Conservation (phyloP, 2,797 vertebrate species). For the Sebastes minor region DNA sequence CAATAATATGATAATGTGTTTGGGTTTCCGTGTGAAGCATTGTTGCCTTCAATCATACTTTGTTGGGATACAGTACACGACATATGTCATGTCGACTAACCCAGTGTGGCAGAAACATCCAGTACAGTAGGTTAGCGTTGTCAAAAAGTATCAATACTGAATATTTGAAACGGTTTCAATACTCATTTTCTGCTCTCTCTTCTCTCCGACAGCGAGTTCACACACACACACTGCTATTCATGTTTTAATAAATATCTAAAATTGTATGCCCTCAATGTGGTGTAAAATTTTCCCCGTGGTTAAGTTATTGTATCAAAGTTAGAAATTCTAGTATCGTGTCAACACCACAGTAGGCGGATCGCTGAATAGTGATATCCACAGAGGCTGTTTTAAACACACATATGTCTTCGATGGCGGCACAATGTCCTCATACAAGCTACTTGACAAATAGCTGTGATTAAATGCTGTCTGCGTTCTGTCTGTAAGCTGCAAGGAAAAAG, state of each 20-base stretch:
- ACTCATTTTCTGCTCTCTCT: no score
- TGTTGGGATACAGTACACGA: background rate
- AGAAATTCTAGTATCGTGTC: no score
- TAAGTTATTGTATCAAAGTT: no score
- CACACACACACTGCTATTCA: no score
- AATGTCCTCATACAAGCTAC: constrained; percentile 54
- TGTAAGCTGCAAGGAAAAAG: constrained; percentile 70
- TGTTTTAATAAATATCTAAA: no score
- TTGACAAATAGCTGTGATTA: constrained; percentile 74
- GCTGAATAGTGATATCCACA: constrained; percentile 24
- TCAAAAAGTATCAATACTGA: no score
- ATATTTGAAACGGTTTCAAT: no score
- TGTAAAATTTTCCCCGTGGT: no score
- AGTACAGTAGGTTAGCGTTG: background rate
- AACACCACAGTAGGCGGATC: background rate
- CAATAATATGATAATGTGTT: background rate
- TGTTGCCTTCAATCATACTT: background rate
- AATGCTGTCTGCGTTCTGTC: constrained; percentile 66
- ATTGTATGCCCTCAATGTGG: no score
- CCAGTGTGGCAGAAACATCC: background rate
- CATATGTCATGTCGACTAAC: background rate
- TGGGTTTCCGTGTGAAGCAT: background rate
- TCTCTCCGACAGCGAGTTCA: no score
- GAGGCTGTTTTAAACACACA: constrained; percentile 31
- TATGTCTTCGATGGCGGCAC: constrained; percentile 52